Percentiles rank a stretch among this genome's conserved stretches.
phyloP scores from a whole-genome alignment of 2,888 invertebrate species.

The Aromia moschata region DNA sequence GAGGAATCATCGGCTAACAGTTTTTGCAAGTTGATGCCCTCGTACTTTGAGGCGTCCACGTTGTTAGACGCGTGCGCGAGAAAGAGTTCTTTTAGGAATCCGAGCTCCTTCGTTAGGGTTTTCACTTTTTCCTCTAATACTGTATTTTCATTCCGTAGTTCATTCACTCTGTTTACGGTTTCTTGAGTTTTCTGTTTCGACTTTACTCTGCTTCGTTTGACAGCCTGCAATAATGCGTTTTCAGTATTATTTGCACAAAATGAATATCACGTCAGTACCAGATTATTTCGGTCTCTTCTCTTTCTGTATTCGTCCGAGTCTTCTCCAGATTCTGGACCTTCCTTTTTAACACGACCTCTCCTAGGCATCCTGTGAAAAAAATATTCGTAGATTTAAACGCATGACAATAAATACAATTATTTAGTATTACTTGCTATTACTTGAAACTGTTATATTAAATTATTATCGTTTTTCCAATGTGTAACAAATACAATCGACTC shows the following conservation, averaged over 20 bases:
- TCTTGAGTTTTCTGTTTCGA: slow-evolving; percentile 81
- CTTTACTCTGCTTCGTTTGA: slow-evolving; percentile 83
- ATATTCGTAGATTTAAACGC: too few species aligned
- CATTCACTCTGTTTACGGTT: slow-evolving; percentile 77
- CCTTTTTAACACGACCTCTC: slow-evolving; percentile 53
- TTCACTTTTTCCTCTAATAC: slow-evolving; percentile 83
- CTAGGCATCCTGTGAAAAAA: slow-evolving; percentile 51
- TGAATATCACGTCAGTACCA: slow-evolving; percentile 65
- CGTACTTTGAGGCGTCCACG: slow-evolving; percentile 66
- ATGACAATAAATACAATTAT: too few species aligned
- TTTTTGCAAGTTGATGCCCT: slow-evolving; percentile 68
- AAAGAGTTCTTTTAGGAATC: slow-evolving; percentile 83
- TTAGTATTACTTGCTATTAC: too few species aligned
- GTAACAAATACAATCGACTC: too few species aligned
- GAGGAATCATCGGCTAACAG: slow-evolving; percentile 65
- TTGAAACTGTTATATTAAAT: too few species aligned
- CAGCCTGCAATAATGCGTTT: slow-evolving; percentile 69
- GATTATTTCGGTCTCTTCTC: slow-evolving; percentile 80
- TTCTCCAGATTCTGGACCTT: slow-evolving; percentile 70
- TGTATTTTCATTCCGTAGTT: slow-evolving; percentile 81
- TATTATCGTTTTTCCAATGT: too few species aligned
- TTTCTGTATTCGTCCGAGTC: slow-evolving; percentile 76
- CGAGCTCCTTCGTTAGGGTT: slow-evolving; percentile 80
- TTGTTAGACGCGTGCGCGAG: slow-evolving; percentile 79
- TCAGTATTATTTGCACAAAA: not conserved